Evolutionary conservation across 2,113 vertebrate species (phyloP).

Genomic region (Daboia siamensis): DNA sequence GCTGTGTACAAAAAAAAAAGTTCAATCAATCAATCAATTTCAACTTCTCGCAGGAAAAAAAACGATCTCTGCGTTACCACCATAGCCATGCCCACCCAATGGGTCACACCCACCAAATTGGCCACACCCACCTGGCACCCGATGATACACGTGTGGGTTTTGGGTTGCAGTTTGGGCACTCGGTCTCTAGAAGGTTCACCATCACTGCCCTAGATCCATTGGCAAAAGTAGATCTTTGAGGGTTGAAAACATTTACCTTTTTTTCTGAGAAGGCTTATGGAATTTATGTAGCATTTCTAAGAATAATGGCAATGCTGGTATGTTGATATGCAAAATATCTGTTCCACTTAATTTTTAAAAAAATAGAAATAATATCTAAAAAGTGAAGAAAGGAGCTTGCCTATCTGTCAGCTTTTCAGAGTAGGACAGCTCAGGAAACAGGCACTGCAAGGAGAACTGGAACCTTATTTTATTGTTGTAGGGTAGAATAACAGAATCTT

Average conservation of each 20-base stretch:
- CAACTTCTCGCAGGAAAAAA: too few relatives aligned
- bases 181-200: too few relatives aligned
- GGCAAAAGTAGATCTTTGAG: not conserved
- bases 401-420: not conserved
- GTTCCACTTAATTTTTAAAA: not conserved
- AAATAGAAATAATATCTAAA: not conserved
- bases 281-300: not conserved
- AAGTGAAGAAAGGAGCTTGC: not conserved
- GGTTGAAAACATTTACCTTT: not conserved
- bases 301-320: not conserved
- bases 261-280: not conserved
- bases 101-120: too few relatives aligned
- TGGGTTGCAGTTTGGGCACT: too few relatives aligned
- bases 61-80: too few relatives aligned
- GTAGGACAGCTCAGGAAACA: not conserved
- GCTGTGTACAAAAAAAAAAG: too few relatives aligned
- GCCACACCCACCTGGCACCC: too few relatives aligned
- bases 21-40: too few relatives aligned
- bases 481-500: not conserved
- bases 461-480: not conserved
- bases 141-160: too few relatives aligned
- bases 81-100: too few relatives aligned
- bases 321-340: not conserved
- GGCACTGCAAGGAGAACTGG: not conserved
- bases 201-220: not conserved